Evolutionary conservation across 1,140 invertebrate genomes (phyloP).

Genomic region (Monomorium pharaonis): DNA sequence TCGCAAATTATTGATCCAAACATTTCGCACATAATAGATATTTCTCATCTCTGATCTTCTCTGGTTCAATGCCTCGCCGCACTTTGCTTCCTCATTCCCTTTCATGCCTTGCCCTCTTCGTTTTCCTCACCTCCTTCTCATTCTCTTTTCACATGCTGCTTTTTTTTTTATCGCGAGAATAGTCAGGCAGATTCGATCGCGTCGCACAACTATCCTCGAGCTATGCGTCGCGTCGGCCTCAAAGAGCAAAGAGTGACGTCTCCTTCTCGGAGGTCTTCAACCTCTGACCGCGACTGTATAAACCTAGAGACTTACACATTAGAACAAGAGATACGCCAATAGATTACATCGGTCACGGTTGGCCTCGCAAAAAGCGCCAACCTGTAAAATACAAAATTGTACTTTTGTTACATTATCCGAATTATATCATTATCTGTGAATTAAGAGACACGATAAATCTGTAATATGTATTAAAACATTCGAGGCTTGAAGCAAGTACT

Average conservation of each 20-base stretch:
- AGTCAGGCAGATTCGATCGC: slow-evolving; percentile 43
- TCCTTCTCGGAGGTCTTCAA: slow-evolving; percentile 64
- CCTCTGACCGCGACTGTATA: slow-evolving; percentile 52
- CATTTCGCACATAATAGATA: neutral
- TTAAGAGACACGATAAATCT: neutral
- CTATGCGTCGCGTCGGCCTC: slow-evolving; percentile 29
- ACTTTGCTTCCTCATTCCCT: slow-evolving; percentile 16
- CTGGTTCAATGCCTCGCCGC: neutral
- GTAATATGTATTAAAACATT: neutral
- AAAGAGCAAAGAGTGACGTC: slow-evolving; percentile 54
- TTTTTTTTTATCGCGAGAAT: slow-evolving; percentile 43
- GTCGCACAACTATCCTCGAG: neutral
- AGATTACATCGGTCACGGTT: neutral
- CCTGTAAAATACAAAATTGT: neutral
- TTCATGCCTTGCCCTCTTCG: neutral
- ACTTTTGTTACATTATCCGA: neutral
- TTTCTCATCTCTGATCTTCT: neutral
- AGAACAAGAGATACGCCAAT: neutral
- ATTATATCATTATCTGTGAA: neutral
- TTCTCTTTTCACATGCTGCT: slow-evolving; percentile 9
- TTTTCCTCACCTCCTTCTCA: neutral
- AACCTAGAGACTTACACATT: slow-evolving; percentile 8
- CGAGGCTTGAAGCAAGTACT: neutral
- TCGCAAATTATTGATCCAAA: neutral
- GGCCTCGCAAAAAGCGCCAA: neutral